These are phyloP conservation scores for Pollenia amentaria DNA, from an alignment of 2,888 invertebrate genomes.

Conservation along the genomic window DNA sequence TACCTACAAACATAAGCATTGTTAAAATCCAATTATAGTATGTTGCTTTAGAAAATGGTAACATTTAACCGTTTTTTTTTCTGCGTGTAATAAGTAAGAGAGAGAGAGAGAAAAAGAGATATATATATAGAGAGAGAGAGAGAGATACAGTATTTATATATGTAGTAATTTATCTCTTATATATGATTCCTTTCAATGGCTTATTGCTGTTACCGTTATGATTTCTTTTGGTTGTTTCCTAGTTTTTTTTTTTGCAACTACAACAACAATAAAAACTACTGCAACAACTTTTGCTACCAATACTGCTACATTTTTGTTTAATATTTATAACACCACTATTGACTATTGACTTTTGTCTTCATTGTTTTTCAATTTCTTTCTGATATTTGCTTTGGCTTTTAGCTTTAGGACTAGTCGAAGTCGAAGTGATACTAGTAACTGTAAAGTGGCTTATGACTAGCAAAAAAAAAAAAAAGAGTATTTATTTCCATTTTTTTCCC, in stretches of 20 bases:
- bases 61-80: no score
- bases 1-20: no score
- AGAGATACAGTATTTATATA: neutral
- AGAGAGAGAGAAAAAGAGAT: neutral
- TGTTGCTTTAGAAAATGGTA: no score
- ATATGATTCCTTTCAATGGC: constrained; percentile 38
- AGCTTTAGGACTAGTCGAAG: neutral
- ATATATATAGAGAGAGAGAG: no score
- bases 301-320: constrained; percentile 1
- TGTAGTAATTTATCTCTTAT: constrained; percentile 1
- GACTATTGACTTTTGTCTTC: constrained; percentile 26
- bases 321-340: constrained; percentile 44
- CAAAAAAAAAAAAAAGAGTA: neutral
- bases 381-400: constrained; percentile 6
- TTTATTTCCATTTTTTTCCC: constrained; percentile 61
- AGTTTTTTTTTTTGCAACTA: neutral
- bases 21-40: no score
- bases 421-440: neutral
- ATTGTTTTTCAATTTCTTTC: neutral
- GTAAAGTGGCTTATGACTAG: constrained; percentile 60
- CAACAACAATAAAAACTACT: neutral
- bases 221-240: neutral
- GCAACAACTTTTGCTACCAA: neutral
- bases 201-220: constrained; percentile 22
- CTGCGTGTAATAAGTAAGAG: no score